Evolutionary conservation across 2,113 vertebrate genomes (phyloP), one percentile per base, ranked within the genome.

Genomic region (Pogona vitticeps): DNA sequence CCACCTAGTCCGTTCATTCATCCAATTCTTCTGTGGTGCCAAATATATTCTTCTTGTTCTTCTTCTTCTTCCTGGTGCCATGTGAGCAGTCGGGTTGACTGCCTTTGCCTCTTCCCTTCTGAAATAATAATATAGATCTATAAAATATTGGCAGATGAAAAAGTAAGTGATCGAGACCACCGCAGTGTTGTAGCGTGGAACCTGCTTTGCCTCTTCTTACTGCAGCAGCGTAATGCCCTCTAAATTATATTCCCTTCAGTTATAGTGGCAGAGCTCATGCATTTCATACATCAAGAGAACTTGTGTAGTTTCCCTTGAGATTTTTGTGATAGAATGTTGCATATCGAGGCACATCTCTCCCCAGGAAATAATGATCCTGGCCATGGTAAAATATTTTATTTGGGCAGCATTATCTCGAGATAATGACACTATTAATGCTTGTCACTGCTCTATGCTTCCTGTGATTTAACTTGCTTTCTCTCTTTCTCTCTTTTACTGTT

Each of bases 201-300:
- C 78, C 88, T 90, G 42, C 52, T 71, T 92, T 72, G 87, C 82
- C 23, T 92, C 90, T 91, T 91, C 86, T 65, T 93, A 93, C 89
- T 33, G 80, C n/a, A 77, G 76, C 85, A 15, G 88, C 92, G 92
- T 86, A 92, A 89, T 89, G 82, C 80, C 71, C 21, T 93, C 90
- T 91, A 96, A 94, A 92, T 71, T 76, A 92, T 88, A 94, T 93
- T 93, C 92, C 86, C 89, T 94, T 84, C 93, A 88, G 91, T 94
- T 93, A 88, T 85, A 89, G 88, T 92, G 90, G 92, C 85, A 94
- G 91, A 92, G 91, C 94, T 93, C 93, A 94, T 92, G 91, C 93
- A 94, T 94, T 94, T 95, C 92, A 92, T 86, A 92, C 89, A 91
- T 90, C 75, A 92, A 90, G 89, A 94, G 88, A 85, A 88, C 2